These are phyloP conservation scores for Peromyscus nudipes DNA, from an alignment of 2,797 vertebrate species.

Conservation along the genomic window DNA sequence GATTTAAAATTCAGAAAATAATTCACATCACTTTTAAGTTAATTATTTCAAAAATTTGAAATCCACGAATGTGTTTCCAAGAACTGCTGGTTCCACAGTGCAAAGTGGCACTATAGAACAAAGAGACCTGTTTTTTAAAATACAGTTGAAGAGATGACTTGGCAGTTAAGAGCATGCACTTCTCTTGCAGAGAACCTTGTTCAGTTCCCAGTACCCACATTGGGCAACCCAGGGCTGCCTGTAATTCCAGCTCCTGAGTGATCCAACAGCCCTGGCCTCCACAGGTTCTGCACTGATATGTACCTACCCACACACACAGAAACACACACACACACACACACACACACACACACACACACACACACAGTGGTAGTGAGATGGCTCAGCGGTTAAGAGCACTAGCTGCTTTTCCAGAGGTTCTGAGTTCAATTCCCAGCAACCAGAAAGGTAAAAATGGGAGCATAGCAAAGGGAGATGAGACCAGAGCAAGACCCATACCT, in stretches of 20 bases:
- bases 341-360: too few relatives aligned
- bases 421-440: too few relatives aligned
- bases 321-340: too few relatives aligned
- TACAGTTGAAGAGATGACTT: background rate
- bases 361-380: background rate
- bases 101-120: background rate
- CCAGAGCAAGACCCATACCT: background rate
- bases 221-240: too few relatives aligned
- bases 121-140: background rate
- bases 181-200: background rate
- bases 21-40: background rate
- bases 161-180: background rate
- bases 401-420: too few relatives aligned
- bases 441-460: background rate
- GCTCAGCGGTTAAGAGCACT: too few relatives aligned
- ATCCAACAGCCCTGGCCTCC: too few relatives aligned
- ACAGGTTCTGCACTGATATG: too few relatives aligned
- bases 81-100: background rate
- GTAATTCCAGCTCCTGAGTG: too few relatives aligned
- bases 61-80: background rate
- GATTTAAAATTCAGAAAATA: constrained; percentile 54
- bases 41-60: background rate
- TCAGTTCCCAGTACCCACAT: background rate
- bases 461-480: background rate
- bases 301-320: too few relatives aligned